phyloP scores from a whole-genome alignment of 2,113 vertebrate species.

The Loxodonta africana region DNA sequence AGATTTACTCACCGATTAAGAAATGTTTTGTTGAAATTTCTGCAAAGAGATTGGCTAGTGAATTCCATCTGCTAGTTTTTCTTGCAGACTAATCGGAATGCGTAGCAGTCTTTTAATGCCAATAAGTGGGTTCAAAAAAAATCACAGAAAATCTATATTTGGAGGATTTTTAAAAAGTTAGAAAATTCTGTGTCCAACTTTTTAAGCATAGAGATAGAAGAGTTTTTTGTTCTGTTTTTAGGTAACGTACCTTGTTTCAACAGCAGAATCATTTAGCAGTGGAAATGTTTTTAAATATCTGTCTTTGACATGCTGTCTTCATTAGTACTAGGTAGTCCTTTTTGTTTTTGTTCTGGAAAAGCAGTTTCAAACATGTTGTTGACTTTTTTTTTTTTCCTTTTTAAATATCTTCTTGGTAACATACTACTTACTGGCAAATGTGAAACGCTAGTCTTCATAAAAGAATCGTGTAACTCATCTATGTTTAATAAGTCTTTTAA shows the following conservation, averaged over 20 bases:
- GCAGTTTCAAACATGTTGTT: neutral
- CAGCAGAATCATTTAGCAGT: conserved; percentile 3
- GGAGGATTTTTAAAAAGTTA: neutral
- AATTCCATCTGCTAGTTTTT: conserved; percentile 40
- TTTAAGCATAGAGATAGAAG: neutral
- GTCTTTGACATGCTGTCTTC: neutral
- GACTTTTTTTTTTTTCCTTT: neutral
- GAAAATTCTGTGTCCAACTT: neutral
- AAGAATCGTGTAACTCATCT: neutral
- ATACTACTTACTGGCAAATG: neutral
- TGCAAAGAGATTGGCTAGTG: neutral
- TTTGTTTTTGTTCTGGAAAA: neutral
- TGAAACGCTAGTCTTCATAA: neutral
- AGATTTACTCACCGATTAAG: neutral
- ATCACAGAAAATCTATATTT: neutral
- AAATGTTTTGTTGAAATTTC: conserved; percentile 31
- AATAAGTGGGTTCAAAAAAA: neutral
- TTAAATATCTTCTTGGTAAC: neutral
- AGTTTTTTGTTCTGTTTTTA: neutral
- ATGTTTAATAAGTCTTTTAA: neutral
- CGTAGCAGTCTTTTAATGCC: neutral
- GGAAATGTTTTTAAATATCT: neutral
- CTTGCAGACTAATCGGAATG: conserved; percentile 33
- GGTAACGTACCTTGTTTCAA: neutral
- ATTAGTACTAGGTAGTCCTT: neutral